Percentiles rank a stretch among this genome's conserved stretches.
phyloP scores from a whole-genome alignment of 2,113 vertebrate species.

The Lanius ludovicianus region DNA sequence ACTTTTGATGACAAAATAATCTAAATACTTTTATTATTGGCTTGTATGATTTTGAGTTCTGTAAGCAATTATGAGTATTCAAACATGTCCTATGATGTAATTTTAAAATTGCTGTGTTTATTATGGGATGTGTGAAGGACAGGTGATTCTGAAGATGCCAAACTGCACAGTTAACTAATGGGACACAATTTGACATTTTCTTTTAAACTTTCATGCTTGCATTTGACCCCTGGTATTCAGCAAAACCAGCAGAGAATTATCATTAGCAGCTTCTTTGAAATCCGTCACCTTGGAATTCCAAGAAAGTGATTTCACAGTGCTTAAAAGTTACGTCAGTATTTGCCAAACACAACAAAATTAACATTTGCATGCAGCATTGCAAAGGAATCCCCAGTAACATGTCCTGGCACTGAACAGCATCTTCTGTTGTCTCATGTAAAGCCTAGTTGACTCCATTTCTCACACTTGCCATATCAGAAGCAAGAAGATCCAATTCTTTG shows the following conservation, averaged over 20 bases:
- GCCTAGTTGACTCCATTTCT: neutral
- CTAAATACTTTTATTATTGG: conserved; percentile 77
- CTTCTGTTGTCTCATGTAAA: neutral
- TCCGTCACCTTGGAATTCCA: neutral
- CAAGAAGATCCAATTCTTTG: neutral
- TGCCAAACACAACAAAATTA: neutral
- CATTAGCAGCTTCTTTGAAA: neutral
- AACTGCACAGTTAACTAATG: conserved; percentile 39
- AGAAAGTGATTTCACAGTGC: neutral
- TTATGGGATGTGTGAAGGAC: conserved; percentile 40
- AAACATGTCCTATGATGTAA: conserved; percentile 51
- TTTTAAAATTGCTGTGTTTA: conserved; percentile 62
- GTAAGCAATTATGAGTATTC: conserved; percentile 73
- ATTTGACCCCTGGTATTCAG: conserved; percentile 15
- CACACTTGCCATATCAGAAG: conserved; percentile 23
- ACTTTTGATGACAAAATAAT: conserved; percentile 65
- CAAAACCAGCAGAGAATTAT: neutral
- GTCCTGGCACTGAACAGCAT: neutral
- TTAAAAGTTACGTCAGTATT: neutral
- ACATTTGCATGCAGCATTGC: neutral
- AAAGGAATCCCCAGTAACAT: neutral
- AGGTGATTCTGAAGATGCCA: conserved; percentile 70
- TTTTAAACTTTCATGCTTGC: neutral
- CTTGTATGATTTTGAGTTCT: conserved; percentile 68
- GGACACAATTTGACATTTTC: neutral